Percentiles rank a stretch among this genome's conserved stretches.
phyloP scores from a whole-genome alignment of 2,888 invertebrate species.

The Willowsia nigromaculata region DNA sequence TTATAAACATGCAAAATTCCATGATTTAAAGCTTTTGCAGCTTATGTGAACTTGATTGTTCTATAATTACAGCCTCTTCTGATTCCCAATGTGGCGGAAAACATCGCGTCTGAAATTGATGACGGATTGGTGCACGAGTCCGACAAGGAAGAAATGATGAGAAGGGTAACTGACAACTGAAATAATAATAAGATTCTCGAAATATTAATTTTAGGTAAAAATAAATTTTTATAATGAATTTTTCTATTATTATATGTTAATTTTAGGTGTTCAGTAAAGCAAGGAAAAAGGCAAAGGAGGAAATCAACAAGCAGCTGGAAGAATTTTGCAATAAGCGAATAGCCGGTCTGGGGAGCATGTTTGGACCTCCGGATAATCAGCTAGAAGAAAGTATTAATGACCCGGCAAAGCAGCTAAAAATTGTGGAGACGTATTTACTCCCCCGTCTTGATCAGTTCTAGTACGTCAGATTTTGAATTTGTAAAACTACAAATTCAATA shows the following conservation, averaged over 20 bases:
- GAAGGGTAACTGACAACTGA: constrained; percentile 83
- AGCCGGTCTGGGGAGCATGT: constrained; percentile 93
- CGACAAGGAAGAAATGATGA: constrained; percentile 93
- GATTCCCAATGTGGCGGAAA: constrained; percentile 90
- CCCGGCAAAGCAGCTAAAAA: constrained; percentile 87
- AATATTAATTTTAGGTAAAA: not conserved
- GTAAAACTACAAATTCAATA: not conserved
- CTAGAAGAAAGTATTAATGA: constrained; percentile 90
- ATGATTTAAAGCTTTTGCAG: no score
- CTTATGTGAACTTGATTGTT: no score
- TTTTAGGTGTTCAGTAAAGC: constrained; percentile 90
- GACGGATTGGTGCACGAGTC: constrained; percentile 90
- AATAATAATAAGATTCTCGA: not conserved
- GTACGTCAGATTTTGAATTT: constrained; percentile 82
- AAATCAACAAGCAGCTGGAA: constrained; percentile 88
- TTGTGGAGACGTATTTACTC: constrained; percentile 87
- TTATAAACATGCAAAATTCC: not conserved
- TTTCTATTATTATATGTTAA: not conserved
- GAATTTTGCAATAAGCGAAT: constrained; percentile 94
- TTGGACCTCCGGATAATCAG: constrained; percentile 91
- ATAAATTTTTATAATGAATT: not conserved
- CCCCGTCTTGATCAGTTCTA: constrained; percentile 87
- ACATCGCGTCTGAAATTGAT: constrained; percentile 93
- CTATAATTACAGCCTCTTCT: constrained; percentile 86
- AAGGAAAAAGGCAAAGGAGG: constrained; percentile 90